Percentiles rank a stretch among this genome's conserved stretches.
phyloP scores from a whole-genome alignment of 2,113 vertebrate species.

The Taxidea taxus region DNA sequence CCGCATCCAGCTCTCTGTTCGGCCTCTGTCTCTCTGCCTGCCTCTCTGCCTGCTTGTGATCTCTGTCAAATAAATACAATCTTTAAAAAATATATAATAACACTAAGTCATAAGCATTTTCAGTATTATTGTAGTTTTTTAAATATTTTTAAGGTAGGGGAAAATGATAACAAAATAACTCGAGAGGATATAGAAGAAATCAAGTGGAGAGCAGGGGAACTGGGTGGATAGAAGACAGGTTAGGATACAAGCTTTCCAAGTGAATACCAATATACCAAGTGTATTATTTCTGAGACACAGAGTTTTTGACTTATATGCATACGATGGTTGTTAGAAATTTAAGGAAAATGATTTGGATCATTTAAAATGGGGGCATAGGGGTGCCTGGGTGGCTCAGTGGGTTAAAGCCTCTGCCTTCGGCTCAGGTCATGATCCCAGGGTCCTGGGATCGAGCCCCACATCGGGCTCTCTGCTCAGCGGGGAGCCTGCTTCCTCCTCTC shows the following conservation, averaged over 20 bases:
- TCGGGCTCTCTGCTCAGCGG: too few relatives aligned
- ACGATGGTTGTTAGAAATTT: background rate
- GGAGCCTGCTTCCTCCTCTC: too few relatives aligned
- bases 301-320: background rate
- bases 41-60: too few relatives aligned
- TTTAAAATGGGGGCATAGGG: background rate
- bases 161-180: background rate
- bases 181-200: background rate
- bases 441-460: too few relatives aligned
- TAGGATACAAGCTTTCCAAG: background rate
- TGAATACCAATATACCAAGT: too few relatives aligned
- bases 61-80: too few relatives aligned
- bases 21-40: too few relatives aligned
- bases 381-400: too few relatives aligned
- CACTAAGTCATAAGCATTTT: slow-evolving; percentile 7
- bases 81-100: background rate
- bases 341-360: background rate
- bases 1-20: too few relatives aligned
- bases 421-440: too few relatives aligned
- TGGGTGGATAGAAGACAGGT: background rate
- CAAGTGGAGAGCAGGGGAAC: background rate
- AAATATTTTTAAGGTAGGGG: background rate
- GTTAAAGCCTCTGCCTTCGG: too few relatives aligned
- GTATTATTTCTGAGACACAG: background rate
- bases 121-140: background rate